Evolutionary conservation across 2,113 vertebrate genomes (phyloP).

Genomic region (Bos javanicus): DNA sequence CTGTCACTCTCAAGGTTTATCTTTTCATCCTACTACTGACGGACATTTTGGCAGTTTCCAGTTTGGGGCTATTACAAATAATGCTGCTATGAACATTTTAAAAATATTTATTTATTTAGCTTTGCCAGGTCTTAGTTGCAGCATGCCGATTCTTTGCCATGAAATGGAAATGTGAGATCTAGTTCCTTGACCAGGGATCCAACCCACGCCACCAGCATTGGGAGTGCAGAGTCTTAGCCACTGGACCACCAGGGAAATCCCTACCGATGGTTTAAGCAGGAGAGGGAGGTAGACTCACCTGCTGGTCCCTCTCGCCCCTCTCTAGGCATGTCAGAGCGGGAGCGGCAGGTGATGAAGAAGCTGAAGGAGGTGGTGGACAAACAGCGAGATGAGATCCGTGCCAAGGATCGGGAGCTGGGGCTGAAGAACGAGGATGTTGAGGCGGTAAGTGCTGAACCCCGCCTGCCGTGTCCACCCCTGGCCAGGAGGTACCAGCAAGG

Average conservation of each 20-base stretch:
- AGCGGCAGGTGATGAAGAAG: conserved; percentile 90
- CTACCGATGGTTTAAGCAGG: not conserved
- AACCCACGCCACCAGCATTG: not conserved
- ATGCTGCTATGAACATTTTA: not conserved
- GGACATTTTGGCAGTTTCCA: not conserved
- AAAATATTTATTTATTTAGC: not conserved
- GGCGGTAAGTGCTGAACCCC: conserved; percentile 83
- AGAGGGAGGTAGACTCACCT: not conserved
- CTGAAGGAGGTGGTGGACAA: conserved; percentile 92
- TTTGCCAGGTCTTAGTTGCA: not conserved
- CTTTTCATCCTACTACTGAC: not conserved
- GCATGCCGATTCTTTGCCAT: not conserved
- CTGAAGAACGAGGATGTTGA: conserved; percentile 91
- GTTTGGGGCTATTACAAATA: not conserved
- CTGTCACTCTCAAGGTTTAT: not conserved
- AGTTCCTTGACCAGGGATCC: not conserved
- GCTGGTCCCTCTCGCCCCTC: rapidly evolving
- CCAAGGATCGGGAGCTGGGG: conserved; percentile 89
- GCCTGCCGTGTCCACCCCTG: rapidly evolving
- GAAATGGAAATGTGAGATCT: not conserved
- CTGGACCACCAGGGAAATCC: not conserved
- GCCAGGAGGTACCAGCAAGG: not conserved
- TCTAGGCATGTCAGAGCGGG: conserved; percentile 90
- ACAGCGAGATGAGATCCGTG: conserved; percentile 92
- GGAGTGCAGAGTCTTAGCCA: not conserved